phyloP scores from a whole-genome alignment of 2,888 invertebrate genomes.

The Pristionchus arcanus region DNA sequence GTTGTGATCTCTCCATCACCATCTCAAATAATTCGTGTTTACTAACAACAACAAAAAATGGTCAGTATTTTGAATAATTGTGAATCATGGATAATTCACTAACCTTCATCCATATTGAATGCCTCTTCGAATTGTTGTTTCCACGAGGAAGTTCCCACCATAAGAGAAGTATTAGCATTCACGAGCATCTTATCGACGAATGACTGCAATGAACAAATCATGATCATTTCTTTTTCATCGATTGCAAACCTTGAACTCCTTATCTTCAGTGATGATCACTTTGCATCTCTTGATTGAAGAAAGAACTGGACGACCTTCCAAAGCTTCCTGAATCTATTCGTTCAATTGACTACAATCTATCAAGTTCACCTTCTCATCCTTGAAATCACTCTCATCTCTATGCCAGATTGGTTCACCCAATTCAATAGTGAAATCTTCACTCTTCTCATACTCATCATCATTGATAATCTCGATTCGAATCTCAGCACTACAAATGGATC shows the following conservation, averaged over 20 bases:
- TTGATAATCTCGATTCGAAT: constrained; percentile 92
- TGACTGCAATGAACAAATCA: constrained; percentile 58
- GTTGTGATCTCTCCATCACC: constrained; percentile 62
- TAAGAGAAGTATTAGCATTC: constrained; percentile 93
- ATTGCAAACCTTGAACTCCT: constrained; percentile 92
- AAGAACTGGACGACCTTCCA: constrained; percentile 90
- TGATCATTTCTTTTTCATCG: background rate
- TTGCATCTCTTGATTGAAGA: constrained; percentile 91
- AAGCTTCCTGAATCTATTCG: constrained; percentile 59
- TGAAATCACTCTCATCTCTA: constrained; percentile 51
- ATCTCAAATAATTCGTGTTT: constrained; percentile 56
- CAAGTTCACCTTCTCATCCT: constrained; percentile 55
- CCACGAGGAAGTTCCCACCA: constrained; percentile 95
- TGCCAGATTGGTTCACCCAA: constrained; percentile 89
- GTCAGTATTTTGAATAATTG: background rate
- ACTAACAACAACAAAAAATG: background rate
- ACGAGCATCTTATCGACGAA: constrained; percentile 95
- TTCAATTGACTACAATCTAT: constrained; percentile 16
- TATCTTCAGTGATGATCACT: constrained; percentile 95
- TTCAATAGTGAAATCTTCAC: constrained; percentile 93
- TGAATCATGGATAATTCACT: background rate
- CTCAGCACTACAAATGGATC: constrained; percentile 86
- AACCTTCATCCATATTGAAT: constrained; percentile 85
- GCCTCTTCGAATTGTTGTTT: constrained; percentile 98
- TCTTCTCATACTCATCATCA: constrained; percentile 98